Evolutionary conservation across 1,140 invertebrate genomes (phyloP).

Genomic region (Lethocerus indicus): DNA sequence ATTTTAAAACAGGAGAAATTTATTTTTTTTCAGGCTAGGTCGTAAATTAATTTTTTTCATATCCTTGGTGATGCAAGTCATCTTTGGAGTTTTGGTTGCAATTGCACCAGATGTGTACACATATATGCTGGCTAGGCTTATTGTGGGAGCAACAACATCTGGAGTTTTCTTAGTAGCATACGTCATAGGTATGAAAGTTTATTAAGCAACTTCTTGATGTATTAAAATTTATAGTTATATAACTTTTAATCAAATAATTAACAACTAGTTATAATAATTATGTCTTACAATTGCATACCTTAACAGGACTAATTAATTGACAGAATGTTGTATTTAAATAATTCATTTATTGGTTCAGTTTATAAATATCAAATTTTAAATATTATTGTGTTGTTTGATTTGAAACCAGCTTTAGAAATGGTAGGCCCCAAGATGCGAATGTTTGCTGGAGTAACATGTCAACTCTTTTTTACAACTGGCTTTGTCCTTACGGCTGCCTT

Average conservation of each 20-base stretch:
- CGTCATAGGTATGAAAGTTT: constrained; percentile 47
- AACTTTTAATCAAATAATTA: too few relatives aligned
- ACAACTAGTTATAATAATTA: too few relatives aligned
- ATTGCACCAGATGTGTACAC: constrained; percentile 47
- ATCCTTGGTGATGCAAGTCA: constrained; percentile 46
- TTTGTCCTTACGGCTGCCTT: constrained; percentile 52
- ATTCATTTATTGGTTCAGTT: too few relatives aligned
- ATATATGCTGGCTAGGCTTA: constrained; percentile 45
- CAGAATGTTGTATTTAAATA: too few relatives aligned
- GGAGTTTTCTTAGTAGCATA: constrained; percentile 63
- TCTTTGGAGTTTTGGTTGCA: constrained; percentile 42
- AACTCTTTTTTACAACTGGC: constrained; percentile 62
- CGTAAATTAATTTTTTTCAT: constrained; percentile 53
- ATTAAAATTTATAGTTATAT: too few relatives aligned
- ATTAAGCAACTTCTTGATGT: too few relatives aligned
- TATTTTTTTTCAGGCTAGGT: constrained; percentile 36
- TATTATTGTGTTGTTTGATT: too few relatives aligned
- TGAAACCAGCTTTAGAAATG: constrained; percentile 71
- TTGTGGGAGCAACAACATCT: constrained; percentile 56
- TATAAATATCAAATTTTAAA: too few relatives aligned
- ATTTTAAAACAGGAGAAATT: too few relatives aligned
- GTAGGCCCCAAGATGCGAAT: constrained; percentile 55
- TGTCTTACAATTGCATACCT: too few relatives aligned
- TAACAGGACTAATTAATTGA: too few relatives aligned
- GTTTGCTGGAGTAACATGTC: constrained; percentile 48